Base-by-base conservation (phyloP, 2,888 invertebrate species). In the Acanthoscelides obtectus region DNA sequence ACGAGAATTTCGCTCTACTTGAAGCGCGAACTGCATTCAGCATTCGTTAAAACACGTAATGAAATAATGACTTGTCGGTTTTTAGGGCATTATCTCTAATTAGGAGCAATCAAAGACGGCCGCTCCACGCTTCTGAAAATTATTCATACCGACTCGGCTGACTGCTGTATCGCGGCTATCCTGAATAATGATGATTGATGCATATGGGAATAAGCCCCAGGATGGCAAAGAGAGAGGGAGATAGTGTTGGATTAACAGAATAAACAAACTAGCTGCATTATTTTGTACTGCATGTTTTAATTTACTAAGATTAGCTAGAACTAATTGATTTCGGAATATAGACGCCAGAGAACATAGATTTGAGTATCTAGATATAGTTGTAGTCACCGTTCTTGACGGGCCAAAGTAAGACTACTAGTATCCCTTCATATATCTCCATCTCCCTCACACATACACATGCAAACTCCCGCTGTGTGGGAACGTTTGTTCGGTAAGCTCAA, bases 71-170 rank as follows among this genome's bases (percentile, higher is more conserved):
- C 45, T 45, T 45, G 45, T 45, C 77, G 73, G 75, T 76, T 75
- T 78, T 77, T 75, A 78, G 76, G 77, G 76, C 75, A 77, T 78
- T 76, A 76, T 70, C 73, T 72, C 75, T 80, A 80, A 81, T 80
- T 81, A 78, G 71, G 72, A 75, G 77, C 80, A 77, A 79, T 80
- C 76, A 77, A 76, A 76, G 45, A 45, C 45, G 12, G 75, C 76
- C 76, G 77, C 69, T 77, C n/a, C n/a, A n/a, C 77, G 75, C 75
- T 76, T 76, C 76, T 74, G 75, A 76, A 77, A 78, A 77, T 77
- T 78, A 78, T 78, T 77, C 78, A 77, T 76, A 75, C 76, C 72
- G 69, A 71, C 70, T 68, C 72, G 69, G 72, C 70, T 68, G 72
- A 72, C 68, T 66, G 65, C 25, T 45, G 45, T 12, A 12, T 6